Conservation (phyloP, 2,113 vertebrate genomes). For the Python bivittatus region DNA sequence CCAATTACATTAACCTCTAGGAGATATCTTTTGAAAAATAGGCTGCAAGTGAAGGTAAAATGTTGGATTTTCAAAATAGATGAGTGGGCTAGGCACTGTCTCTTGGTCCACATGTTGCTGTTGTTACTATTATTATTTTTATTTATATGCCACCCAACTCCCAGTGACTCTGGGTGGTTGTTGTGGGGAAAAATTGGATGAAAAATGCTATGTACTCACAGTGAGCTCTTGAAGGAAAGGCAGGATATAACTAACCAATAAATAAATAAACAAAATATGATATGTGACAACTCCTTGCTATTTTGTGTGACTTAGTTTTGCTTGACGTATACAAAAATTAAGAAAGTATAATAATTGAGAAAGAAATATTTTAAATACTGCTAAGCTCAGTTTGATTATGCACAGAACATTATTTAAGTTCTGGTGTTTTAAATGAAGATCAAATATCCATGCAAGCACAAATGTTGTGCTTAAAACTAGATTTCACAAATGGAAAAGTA, state of each 20-base stretch:
- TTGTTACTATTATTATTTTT: background rate
- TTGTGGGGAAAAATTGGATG: too few species aligned
- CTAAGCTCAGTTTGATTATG: conserved; percentile 4
- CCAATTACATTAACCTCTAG: too few species aligned
- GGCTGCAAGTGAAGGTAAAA: too few species aligned
- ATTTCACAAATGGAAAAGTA: conserved; percentile 49
- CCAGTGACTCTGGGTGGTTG: too few species aligned
- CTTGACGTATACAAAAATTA: background rate
- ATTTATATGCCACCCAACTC: background rate
- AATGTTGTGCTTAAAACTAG: conserved; percentile 36
- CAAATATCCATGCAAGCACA: conserved; percentile 34
- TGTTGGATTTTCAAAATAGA: too few species aligned
- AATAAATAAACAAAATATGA: too few species aligned
- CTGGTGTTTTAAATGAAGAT: conserved; percentile 29
- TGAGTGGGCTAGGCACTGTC: too few species aligned
- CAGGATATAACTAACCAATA: background rate
- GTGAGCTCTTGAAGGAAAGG: background rate
- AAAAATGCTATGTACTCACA: too few species aligned
- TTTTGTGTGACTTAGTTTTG: background rate
- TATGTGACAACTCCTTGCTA: background rate
- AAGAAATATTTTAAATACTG: conserved; percentile 1
- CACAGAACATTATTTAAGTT: conserved; percentile 35
- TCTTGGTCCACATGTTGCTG: too few species aligned
- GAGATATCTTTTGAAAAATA: too few species aligned
- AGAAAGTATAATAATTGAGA: conserved; percentile 5